Conservation (phyloP, 2,113 vertebrate species). For the Tautogolabrus adspersus region DNA sequence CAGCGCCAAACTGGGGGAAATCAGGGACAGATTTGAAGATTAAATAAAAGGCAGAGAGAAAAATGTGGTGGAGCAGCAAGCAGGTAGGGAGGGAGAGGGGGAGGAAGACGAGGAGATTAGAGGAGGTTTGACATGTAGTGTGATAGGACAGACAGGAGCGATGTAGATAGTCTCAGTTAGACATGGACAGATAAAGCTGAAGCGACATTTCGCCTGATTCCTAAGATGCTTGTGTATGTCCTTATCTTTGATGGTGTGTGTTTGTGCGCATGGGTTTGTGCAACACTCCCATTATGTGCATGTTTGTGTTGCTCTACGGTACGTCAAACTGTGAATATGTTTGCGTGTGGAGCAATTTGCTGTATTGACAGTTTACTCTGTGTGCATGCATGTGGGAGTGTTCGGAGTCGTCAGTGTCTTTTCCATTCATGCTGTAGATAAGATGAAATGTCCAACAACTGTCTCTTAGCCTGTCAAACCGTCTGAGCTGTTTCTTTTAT, state of each 20-base stretch:
- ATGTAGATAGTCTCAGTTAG: slow-evolving; percentile 51
- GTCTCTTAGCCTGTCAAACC: slow-evolving; percentile 17
- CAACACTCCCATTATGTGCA: slow-evolving; percentile 27
- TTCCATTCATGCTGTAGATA: not conserved
- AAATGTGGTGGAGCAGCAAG: slow-evolving; percentile 73
- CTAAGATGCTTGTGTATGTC: slow-evolving; percentile 61
- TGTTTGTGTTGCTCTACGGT: slow-evolving; percentile 24
- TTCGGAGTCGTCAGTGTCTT: slow-evolving; percentile 21
- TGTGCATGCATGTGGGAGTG: not conserved
- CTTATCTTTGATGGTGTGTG: slow-evolving; percentile 67
- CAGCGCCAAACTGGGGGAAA: slow-evolving; percentile 20
- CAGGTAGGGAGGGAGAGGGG: slow-evolving; percentile 54
- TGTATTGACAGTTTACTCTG: slow-evolving; percentile 24
- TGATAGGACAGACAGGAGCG: slow-evolving; percentile 57
- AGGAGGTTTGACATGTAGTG: slow-evolving; percentile 60
- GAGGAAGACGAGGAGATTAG: slow-evolving; percentile 42
- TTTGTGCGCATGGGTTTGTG: slow-evolving; percentile 47
- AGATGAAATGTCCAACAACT: slow-evolving; percentile 1
- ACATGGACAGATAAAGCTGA: slow-evolving; percentile 61
- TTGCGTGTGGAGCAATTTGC: slow-evolving; percentile 10
- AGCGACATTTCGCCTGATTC: slow-evolving; percentile 72
- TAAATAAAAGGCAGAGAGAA: slow-evolving; percentile 37
- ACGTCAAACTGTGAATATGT: slow-evolving; percentile 26
- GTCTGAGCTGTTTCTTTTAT: slow-evolving; percentile 17
- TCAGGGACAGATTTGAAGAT: slow-evolving; percentile 20